Evolutionary conservation across 1,140 invertebrate genomes (phyloP).

Genomic region (Mylabris phalerata): DNA sequence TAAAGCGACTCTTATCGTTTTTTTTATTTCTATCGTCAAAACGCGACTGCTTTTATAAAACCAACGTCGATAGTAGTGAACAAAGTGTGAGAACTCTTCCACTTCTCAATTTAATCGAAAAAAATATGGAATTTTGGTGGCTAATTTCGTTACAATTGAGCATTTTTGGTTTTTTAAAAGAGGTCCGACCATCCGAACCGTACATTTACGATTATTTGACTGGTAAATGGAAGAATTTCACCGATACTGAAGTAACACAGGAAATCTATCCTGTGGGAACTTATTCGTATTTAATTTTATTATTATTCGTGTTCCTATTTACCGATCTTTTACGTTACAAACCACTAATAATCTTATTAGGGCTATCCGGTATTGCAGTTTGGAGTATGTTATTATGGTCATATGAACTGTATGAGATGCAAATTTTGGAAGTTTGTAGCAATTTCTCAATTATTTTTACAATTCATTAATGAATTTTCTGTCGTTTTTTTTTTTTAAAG

Average conservation of each 20-base stretch:
- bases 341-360: conserved; percentile 72
- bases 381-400: conserved; percentile 69
- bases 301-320: conserved; percentile 67
- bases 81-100: too few relatives aligned
- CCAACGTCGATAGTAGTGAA: too few relatives aligned
- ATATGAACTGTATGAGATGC: conserved; percentile 53
- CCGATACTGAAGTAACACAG: conserved; percentile 56
- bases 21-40: too few relatives aligned
- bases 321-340: conserved; percentile 81
- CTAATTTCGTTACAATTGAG: conserved; percentile 61
- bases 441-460: neutral
- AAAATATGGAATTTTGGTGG: conserved; percentile 51
- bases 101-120: too few relatives aligned
- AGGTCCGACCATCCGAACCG: conserved; percentile 71
- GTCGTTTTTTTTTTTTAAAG: conserved; percentile 38
- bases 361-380: conserved; percentile 61
- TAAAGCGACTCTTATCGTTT: too few relatives aligned
- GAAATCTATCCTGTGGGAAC: conserved; percentile 72
- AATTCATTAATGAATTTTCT: neutral
- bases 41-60: too few relatives aligned
- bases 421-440: conserved; percentile 45
- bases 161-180: conserved; percentile 72
- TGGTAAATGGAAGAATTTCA: conserved; percentile 61
- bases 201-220: conserved; percentile 68
- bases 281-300: conserved; percentile 62